A percentile compares a stretch with the other conserved stretches of the same genome.
These are phyloP conservation scores for Diloba caeruleocephala DNA, from an alignment of 2,888 invertebrate species.

Conservation along the genomic window DNA sequence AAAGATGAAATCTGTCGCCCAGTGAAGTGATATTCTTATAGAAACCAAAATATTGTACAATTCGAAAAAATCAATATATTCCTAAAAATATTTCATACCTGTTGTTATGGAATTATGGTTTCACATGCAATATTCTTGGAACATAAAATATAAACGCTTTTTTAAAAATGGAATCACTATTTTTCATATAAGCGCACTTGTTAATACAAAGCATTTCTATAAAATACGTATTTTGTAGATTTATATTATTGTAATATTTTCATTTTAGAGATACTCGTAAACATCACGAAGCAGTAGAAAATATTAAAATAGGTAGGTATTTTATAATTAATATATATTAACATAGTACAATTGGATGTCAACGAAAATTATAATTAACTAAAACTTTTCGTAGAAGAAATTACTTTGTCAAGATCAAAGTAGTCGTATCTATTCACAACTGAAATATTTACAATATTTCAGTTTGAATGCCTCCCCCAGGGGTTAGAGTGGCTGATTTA, in stretches of 20 bases:
- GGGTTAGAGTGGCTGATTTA: slow-evolving; percentile 80
- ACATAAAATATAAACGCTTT: background rate
- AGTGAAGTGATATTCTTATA: slow-evolving; percentile 57
- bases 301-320: no score
- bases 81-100: slow-evolving; percentile 22
- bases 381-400: slow-evolving; percentile 17
- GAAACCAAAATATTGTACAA: slow-evolving; percentile 52
- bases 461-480: slow-evolving; percentile 72
- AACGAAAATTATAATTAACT: no score
- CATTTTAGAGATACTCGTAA: no score
- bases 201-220: no score
- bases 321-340: no score
- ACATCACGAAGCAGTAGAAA: no score
- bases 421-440: slow-evolving; percentile 62
- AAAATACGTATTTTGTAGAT: no score
- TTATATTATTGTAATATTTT: no score
- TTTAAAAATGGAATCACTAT: no score
- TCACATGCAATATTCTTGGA: background rate
- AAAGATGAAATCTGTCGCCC: slow-evolving; percentile 71
- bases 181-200: no score
- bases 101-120: slow-evolving; percentile 23
- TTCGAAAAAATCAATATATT: slow-evolving; percentile 55
- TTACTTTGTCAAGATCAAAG: slow-evolving; percentile 54
- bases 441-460: slow-evolving; percentile 82
- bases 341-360: no score